A percentile compares a stretch with the other conserved stretches of the same genome.
phyloP scores from a whole-genome alignment of 2,888 invertebrate species.

The Pherbina coryleti region DNA sequence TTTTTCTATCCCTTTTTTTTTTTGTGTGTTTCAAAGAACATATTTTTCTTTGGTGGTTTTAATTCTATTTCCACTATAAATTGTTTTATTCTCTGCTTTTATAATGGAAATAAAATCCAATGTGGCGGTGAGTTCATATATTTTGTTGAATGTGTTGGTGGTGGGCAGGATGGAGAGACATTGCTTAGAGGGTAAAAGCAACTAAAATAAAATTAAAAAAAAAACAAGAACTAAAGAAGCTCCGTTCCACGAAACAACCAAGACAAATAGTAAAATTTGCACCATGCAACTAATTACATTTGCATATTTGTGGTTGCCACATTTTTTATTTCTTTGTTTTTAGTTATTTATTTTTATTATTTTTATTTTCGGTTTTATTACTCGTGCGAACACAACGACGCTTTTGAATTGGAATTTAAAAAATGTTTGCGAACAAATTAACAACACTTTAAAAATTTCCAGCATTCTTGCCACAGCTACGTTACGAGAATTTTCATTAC shows the following conservation, averaged over 20 bases:
- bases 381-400: not conserved
- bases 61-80: constrained; percentile 65
- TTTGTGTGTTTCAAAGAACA: constrained; percentile 45
- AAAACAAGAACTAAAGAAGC: not conserved
- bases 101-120: constrained; percentile 45
- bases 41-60: constrained; percentile 64
- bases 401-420: not conserved
- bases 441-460: not conserved
- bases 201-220: too few relatives aligned
- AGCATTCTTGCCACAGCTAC: not conserved
- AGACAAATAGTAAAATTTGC: constrained; percentile 47
- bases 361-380: not conserved
- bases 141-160: too few relatives aligned
- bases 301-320: constrained; percentile 62
- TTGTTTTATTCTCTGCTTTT: constrained; percentile 62
- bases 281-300: constrained; percentile 67
- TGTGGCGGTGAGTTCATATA: constrained; percentile 20
- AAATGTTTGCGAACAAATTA: not conserved
- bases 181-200: too few relatives aligned
- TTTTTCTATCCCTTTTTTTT: constrained; percentile 37
- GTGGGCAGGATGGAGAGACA: too few relatives aligned
- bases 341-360: not conserved
- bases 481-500: not conserved
- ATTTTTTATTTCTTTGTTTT: constrained; percentile 50
- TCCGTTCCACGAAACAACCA: constrained; percentile 1